Conservation (phyloP, 2,888 invertebrate genomes). For the Fragum sueziense region DNA sequence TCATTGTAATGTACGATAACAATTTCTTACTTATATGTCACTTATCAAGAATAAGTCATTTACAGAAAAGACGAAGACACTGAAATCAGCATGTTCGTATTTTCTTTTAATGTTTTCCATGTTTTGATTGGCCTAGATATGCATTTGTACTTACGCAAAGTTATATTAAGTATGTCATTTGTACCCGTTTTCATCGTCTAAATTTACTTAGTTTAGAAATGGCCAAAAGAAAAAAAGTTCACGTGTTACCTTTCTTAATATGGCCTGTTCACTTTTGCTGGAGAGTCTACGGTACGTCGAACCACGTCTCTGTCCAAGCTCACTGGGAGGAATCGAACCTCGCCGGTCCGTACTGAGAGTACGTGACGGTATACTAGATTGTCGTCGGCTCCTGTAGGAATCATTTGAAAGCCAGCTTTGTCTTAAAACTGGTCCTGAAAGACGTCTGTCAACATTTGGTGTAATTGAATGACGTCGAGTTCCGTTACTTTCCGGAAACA, state of each 20-base stretch:
- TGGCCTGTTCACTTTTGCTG: conserved; percentile 9
- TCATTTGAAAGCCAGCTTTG: conserved; percentile 12
- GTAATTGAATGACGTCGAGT: neutral
- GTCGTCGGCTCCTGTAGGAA: neutral
- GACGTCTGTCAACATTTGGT: neutral
- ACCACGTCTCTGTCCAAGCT: conserved; percentile 8
- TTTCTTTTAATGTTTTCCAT: too few relatives aligned
- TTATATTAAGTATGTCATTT: too few relatives aligned
- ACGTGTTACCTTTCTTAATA: neutral
- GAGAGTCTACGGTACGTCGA: neutral
- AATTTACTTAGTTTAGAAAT: too few relatives aligned
- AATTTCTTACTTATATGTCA: too few relatives aligned
- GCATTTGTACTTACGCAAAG: too few relatives aligned
- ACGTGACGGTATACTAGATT: neutral
- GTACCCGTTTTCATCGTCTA: too few relatives aligned
- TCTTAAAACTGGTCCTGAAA: neutral
- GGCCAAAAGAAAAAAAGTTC: neutral
- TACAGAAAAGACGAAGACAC: too few relatives aligned
- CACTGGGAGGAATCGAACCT: neutral
- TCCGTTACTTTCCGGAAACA: neutral
- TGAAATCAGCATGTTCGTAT: too few relatives aligned
- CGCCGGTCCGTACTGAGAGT: neutral
- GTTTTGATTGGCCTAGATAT: too few relatives aligned
- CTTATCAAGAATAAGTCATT: too few relatives aligned
- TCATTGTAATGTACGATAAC: too few relatives aligned